phyloP scores from a whole-genome alignment of 2,797 vertebrate genomes.

The Silurus lanzhouensis region DNA sequence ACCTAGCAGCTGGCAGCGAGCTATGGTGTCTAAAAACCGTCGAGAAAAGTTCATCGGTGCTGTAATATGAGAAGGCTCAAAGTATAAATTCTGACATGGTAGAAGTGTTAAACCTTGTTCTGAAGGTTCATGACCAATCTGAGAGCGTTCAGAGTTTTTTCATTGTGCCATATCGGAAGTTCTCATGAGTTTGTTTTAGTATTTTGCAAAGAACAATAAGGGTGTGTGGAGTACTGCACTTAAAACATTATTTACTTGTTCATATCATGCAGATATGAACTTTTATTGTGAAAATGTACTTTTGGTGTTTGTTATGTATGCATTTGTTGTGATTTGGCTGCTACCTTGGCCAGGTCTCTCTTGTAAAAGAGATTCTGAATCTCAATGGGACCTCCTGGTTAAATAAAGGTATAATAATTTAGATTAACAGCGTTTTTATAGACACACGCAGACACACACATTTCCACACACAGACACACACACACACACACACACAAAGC shows the following conservation, averaged over 20 bases:
- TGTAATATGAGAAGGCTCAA: not conserved
- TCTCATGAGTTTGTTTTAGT: not conserved
- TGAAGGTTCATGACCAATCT: not conserved
- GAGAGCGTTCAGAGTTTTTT: not conserved
- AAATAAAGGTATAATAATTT: too few relatives aligned
- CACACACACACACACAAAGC: slow-evolving; percentile 17
- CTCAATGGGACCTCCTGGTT: too few relatives aligned
- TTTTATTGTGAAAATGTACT: too few relatives aligned
- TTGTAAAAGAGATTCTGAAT: too few relatives aligned
- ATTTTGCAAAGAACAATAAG: not conserved
- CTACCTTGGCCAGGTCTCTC: too few relatives aligned
- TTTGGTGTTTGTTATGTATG: too few relatives aligned
- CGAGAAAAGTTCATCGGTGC: not conserved
- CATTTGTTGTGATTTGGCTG: too few relatives aligned
- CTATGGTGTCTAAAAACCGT: not conserved
- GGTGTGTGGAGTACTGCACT: not conserved
- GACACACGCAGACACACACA: not conserved
- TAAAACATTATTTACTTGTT: not conserved
- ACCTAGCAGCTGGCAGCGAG: not conserved
- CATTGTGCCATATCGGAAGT: not conserved
- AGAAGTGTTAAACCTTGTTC: not conserved
- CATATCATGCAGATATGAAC: not conserved
- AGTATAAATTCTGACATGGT: not conserved
- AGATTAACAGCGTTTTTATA: not conserved
- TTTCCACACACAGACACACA: not conserved